Conservation (phyloP, 2,888 invertebrate genomes). For the Sinelater perroti region DNA sequence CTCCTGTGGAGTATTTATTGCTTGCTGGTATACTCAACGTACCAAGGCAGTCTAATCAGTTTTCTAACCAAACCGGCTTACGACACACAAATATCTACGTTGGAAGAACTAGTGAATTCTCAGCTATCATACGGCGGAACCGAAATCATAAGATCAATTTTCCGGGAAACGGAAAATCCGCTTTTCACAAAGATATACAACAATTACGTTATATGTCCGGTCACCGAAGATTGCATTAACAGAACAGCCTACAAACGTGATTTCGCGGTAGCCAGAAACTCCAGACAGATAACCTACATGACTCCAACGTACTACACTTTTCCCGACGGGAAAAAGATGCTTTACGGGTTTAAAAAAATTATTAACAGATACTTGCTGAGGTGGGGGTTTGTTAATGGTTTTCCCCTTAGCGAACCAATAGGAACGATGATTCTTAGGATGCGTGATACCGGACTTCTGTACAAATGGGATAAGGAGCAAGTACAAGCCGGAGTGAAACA, state of each 20-base stretch:
- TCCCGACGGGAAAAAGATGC: slow-evolving; percentile 35
- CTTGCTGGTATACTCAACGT: slow-evolving; percentile 64
- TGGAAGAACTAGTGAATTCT: slow-evolving; percentile 63
- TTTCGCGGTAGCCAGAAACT: slow-evolving; percentile 42
- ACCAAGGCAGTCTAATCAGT: slow-evolving; percentile 67
- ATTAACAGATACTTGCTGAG: neutral
- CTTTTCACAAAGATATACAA: slow-evolving; percentile 10
- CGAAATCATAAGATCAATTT: neutral
- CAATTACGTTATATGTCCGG: slow-evolving; percentile 33
- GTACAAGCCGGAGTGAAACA: too few relatives aligned
- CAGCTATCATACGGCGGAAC: slow-evolving; percentile 59
- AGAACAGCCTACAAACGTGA: slow-evolving; percentile 40
- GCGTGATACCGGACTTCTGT: slow-evolving; percentile 2
- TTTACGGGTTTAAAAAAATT: slow-evolving; percentile 35
- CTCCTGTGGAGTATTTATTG: slow-evolving; percentile 64
- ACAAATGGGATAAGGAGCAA: slow-evolving; percentile 8
- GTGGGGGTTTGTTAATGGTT: neutral
- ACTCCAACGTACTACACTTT: slow-evolving; percentile 38
- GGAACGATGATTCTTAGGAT: neutral
- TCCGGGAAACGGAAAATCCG: neutral
- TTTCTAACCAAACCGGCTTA: slow-evolving; percentile 66
- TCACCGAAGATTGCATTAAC: slow-evolving; percentile 41
- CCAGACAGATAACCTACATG: slow-evolving; percentile 38
- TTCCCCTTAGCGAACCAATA: neutral
- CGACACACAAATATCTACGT: slow-evolving; percentile 64